Evolutionary conservation across 2,888 invertebrate genomes (phyloP).

Genomic region (Neoascia interrupta): DNA sequence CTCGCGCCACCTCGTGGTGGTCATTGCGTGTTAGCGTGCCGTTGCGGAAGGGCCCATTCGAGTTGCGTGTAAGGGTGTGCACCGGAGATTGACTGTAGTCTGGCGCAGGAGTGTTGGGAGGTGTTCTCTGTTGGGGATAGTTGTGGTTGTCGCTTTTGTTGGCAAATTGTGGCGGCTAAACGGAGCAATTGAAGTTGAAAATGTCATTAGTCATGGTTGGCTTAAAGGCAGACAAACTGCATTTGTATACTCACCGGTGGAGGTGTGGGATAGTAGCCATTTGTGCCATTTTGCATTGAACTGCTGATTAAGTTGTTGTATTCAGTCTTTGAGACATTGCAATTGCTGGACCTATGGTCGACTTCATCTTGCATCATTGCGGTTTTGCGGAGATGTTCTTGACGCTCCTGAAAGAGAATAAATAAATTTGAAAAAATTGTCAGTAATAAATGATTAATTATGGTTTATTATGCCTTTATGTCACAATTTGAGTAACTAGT

Average conservation of each 20-base stretch:
- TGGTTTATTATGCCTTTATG: too few relatives aligned
- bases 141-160: conserved; percentile 72
- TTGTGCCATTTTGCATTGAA: conserved; percentile 63
- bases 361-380: conserved; percentile 78
- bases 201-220: conserved; percentile 26
- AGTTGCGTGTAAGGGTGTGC: conserved; percentile 61
- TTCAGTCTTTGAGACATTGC: conserved; percentile 66
- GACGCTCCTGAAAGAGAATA: conserved; percentile 75
- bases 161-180: conserved; percentile 77
- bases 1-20: conserved; percentile 72
- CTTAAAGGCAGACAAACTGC: too few relatives aligned
- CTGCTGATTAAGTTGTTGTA: conserved; percentile 67
- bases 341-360: conserved; percentile 75
- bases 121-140: conserved; percentile 63
- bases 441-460: too few relatives aligned
- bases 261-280: conserved; percentile 72
- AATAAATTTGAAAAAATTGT: too few relatives aligned
- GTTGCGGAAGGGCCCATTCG: conserved; percentile 56
- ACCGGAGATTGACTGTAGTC: conserved; percentile 74
- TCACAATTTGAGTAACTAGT: too few relatives aligned
- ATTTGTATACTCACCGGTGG: conserved; percentile 75
- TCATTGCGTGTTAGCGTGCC: conserved; percentile 63
- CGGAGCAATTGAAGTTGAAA: conserved; percentile 3
- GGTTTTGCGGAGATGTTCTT: conserved; percentile 77
- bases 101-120: conserved; percentile 75